Percentiles rank a stretch among this genome's conserved stretches.
phyloP scores from a whole-genome alignment of 2,888 invertebrate genomes.

The Ditula angustiorana region DNA sequence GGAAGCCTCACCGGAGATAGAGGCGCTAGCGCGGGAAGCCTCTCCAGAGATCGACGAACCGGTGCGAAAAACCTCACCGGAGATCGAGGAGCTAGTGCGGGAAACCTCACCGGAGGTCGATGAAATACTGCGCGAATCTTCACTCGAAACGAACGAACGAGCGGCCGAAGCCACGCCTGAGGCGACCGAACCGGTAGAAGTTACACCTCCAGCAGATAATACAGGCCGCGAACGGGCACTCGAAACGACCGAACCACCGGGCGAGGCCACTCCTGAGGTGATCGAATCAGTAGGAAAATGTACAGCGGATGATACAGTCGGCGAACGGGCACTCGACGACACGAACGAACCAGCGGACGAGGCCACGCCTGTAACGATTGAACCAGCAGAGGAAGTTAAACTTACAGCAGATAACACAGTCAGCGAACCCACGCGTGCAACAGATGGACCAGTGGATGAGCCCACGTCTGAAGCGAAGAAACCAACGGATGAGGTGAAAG shows the following conservation, averaged over 20 bases:
- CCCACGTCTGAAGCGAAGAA: no score
- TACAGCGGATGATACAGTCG: neutral
- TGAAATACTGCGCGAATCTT: neutral
- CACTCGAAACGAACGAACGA: slow-evolving; percentile 8
- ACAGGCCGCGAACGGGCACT: slow-evolving; percentile 39
- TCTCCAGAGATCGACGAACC: neutral
- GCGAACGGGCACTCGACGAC: neutral
- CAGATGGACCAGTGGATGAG: no score
- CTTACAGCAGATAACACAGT: no score
- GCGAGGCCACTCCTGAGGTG: neutral
- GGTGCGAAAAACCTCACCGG: neutral
- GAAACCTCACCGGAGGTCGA: neutral
- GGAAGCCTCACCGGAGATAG: neutral
- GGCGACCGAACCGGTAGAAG: slow-evolving; percentile 42
- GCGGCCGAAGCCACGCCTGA: slow-evolving; percentile 40
- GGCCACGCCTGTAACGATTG: no score
- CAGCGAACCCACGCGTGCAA: no score
- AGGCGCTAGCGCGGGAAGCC: no score
- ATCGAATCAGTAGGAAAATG: neutral
- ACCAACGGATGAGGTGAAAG: no score
- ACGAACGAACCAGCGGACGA: neutral
- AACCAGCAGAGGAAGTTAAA: no score
- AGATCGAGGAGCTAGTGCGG: neutral
- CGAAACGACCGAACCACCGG: neutral
- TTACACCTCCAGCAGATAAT: slow-evolving; percentile 39